Conservation (phyloP, 1,140 invertebrate genomes). For the Drosophila elegans region DNA sequence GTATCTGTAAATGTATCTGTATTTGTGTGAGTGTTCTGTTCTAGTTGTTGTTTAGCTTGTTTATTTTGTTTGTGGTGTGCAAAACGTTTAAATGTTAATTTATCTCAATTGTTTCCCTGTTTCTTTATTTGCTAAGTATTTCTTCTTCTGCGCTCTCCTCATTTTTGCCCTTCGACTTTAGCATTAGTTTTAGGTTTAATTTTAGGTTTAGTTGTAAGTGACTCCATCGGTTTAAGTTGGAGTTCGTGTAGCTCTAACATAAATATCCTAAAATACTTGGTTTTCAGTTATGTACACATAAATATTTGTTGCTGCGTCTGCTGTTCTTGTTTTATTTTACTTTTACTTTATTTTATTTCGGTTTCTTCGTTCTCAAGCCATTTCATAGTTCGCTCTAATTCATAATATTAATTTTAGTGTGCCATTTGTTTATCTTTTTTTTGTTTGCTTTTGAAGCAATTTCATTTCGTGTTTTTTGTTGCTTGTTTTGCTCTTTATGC, state of each 20-base stretch:
- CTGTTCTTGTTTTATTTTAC: constrained; percentile 9
- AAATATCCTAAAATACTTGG: constrained; percentile 77
- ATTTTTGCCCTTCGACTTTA: constrained; percentile 30
- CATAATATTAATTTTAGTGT: constrained; percentile 56
- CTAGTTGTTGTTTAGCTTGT: constrained; percentile 37
- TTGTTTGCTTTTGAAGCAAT: constrained; percentile 80
- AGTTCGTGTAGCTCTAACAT: constrained; percentile 71
- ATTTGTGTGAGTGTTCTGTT: constrained; percentile 6
- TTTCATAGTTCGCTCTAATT: constrained; percentile 49
- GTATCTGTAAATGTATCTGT: constrained; percentile 23
- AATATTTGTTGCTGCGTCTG: constrained; percentile 48
- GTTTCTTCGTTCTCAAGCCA: constrained; percentile 49
- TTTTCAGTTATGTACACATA: constrained; percentile 58
- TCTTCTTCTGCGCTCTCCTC: constrained; percentile 22
- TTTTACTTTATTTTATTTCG: constrained; percentile 18
- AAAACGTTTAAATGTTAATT: constrained; percentile 82
- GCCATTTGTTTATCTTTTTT: constrained; percentile 50
- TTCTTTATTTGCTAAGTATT: constrained; percentile 82
- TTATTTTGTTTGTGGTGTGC: constrained; percentile 55
- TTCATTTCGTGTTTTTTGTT: constrained; percentile 41
- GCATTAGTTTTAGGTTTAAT: constrained; percentile 36
- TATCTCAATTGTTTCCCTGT: constrained; percentile 83
- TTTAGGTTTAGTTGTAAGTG: constrained; percentile 43
- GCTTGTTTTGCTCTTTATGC: constrained; percentile 50
- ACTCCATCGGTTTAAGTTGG: constrained; percentile 39